Conservation (phyloP, 1,140 invertebrate species). For the Pseudoatta argentina region DNA sequence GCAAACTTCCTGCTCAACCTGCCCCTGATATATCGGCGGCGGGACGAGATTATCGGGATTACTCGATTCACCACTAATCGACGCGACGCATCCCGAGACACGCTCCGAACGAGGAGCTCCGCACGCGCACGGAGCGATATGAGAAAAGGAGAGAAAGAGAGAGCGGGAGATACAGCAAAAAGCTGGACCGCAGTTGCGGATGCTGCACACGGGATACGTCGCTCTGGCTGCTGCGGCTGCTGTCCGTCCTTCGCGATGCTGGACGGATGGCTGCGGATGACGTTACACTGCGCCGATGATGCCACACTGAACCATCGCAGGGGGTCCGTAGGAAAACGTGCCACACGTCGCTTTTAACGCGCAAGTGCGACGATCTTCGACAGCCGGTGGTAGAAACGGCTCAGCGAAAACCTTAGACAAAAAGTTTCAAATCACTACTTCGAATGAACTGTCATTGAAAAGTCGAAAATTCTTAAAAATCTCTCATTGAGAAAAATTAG, state of each 20-base stretch:
- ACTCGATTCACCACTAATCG: conserved; percentile 52
- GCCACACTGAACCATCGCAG: conserved; percentile 26
- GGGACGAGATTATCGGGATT: conserved; percentile 27
- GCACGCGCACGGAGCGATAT: conserved; percentile 10
- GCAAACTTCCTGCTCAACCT: conserved; percentile 31
- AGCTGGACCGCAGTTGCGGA: conserved; percentile 37
- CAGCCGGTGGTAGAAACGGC: neutral
- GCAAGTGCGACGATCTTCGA: conserved; percentile 58
- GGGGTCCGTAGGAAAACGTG: conserved; percentile 14
- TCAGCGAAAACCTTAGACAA: neutral
- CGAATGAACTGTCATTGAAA: neutral
- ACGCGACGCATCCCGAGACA: conserved; percentile 36
- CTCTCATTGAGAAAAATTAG: too few relatives aligned
- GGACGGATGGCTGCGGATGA: conserved; percentile 15
- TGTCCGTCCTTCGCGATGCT: conserved; percentile 23
- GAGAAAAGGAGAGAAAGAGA: conserved; percentile 4
- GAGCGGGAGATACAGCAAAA: neutral
- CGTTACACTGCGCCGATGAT: conserved; percentile 26
- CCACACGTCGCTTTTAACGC: conserved; percentile 38
- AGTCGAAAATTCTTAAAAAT: neutral
- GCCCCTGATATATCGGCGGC: conserved; percentile 23
- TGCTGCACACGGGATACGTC: conserved; percentile 47
- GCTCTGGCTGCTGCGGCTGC: neutral
- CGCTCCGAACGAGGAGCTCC: conserved; percentile 22
- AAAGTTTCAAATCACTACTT: conserved; percentile 9